A percentile compares a stretch with the other conserved stretches of the same genome.
Conservation (phyloP, 1,140 invertebrate species). For the Atta cephalotes region DNA sequence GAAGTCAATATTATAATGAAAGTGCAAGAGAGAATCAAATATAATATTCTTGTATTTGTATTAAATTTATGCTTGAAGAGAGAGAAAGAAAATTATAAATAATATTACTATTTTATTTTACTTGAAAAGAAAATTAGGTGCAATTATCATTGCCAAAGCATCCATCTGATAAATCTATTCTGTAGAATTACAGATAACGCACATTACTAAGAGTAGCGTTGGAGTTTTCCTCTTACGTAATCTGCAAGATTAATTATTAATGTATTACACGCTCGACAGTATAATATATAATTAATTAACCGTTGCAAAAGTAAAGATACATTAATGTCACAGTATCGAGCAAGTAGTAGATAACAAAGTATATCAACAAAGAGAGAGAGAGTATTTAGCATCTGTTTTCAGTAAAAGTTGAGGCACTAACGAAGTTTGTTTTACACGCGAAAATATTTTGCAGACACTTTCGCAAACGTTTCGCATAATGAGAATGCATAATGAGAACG, state of each 20-base stretch:
- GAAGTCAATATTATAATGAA: too few relatives aligned
- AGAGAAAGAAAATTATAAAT: too few relatives aligned
- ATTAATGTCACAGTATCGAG: slow-evolving; percentile 36
- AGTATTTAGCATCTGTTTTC: slow-evolving; percentile 31
- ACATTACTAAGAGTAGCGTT: slow-evolving; percentile 73
- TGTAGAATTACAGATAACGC: slow-evolving; percentile 46
- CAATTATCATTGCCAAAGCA: background rate
- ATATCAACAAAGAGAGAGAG: background rate
- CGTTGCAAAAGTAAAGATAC: slow-evolving; percentile 33
- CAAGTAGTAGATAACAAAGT: slow-evolving; percentile 54
- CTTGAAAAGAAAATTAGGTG: background rate
- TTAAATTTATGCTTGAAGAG: too few relatives aligned
- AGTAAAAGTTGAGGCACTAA: slow-evolving; percentile 57
- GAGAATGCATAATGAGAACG: background rate
- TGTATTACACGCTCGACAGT: background rate
- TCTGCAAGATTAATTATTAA: slow-evolving; percentile 50
- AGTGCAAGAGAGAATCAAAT: too few relatives aligned
- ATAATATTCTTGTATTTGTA: too few relatives aligned
- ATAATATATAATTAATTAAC: slow-evolving; percentile 24
- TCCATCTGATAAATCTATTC: background rate
- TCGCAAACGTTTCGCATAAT: background rate
- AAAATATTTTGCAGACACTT: slow-evolving; percentile 37
- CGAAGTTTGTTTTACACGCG: slow-evolving; percentile 27
- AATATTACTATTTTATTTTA: too few relatives aligned
- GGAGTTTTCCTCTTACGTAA: slow-evolving; percentile 24